Conservation (phyloP, 2,888 invertebrate species). For the Tetanocera ferruginea region DNA sequence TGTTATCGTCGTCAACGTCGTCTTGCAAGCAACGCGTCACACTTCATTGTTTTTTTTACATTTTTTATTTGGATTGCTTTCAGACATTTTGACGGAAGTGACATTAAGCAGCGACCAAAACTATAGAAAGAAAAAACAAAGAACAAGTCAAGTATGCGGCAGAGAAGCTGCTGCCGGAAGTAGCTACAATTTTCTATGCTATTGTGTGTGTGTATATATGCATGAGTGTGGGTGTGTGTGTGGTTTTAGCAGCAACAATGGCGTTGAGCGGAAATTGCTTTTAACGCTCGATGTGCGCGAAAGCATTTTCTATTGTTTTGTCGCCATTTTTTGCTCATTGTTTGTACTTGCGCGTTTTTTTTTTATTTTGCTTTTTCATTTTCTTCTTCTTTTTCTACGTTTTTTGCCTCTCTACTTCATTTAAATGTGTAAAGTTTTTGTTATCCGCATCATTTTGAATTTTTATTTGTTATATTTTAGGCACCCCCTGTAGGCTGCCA, state of each 20-base stretch:
- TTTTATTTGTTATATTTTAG: background rate
- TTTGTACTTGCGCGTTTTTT: too few species aligned
- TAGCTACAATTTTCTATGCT: background rate
- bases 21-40: background rate
- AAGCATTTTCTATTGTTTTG: background rate
- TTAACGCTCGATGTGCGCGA: conserved; percentile 13
- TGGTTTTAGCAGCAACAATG: background rate
- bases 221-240: background rate
- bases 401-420: background rate
- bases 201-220: background rate
- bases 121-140: too few species aligned
- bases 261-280: conserved; percentile 7
- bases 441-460: background rate
- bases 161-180: background rate
- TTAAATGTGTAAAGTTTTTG: conserved; percentile 2
- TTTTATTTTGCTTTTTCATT: background rate
- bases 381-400: background rate
- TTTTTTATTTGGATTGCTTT: background rate
- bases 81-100: conserved; percentile 16
- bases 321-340: background rate
- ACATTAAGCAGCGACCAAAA: background rate
- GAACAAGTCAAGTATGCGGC: too few species aligned
- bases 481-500: background rate
- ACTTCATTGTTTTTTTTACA: background rate
- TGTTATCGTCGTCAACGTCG: background rate